Evolutionary conservation across 2,797 vertebrate species (phyloP), one percentile per base, ranked within the genome.

Genomic region (Buceros bicornis): DNA sequence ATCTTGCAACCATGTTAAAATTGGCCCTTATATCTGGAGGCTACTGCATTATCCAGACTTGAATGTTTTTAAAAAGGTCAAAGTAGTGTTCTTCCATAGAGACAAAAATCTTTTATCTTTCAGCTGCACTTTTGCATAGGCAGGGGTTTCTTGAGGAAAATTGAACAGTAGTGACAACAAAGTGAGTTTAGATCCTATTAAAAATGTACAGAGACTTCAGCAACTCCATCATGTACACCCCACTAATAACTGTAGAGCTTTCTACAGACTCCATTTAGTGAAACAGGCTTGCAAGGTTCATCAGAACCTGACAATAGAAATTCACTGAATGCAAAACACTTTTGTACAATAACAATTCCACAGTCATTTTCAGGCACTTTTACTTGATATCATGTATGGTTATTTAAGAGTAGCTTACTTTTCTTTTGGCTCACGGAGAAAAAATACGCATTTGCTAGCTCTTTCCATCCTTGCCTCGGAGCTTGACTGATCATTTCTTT

Each of bases 401-500:
- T 80, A 64, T 80, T 89, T 73, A 25, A 81, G 67, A 81, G 69
- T n/a, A 50, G 18, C 60, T 77, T 42, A 10, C 33, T 94, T 85
- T 84, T 42, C 61, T 69, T 74, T 50, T 22, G 15, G 35, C 48
- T 83, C 51, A n/a, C 1, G 3, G 48, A 42, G 45, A 24, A 48
- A 72, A 25, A 72, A 62, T 43, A 76, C 2, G 13, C 24, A 19
- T 83, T 78, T 73, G 25, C 61, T 70, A 28, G 58, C 54, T 62
- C 56, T 95, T 97, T 96, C 77, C 47, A 83, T 51, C 45, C 82
- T 91, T 95, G 80, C 96, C 96, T 95, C 21, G 24, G 65, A 83
- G 77, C 35, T 77, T 76, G 70, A 92, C 86, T 96, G 95, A 97
- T 95, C 57, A 77, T 95, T 94, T 98, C 96, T 94, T 98, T 94